These are phyloP conservation scores for Danaus chrysippus DNA, from an alignment of 2,888 invertebrate genomes.

Conservation along the genomic window DNA sequence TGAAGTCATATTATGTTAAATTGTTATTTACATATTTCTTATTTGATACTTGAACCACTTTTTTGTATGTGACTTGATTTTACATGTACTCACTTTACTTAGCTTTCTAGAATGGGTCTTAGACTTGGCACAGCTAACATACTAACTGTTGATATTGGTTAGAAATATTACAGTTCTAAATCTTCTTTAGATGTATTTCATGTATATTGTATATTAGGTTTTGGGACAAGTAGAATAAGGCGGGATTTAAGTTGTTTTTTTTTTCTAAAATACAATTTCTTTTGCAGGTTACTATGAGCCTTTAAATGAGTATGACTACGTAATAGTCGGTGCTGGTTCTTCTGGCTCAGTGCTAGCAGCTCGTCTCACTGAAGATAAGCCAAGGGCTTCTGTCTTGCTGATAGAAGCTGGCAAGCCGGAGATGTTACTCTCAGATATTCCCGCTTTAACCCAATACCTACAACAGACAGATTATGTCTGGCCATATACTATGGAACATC, in stretches of 20 bases:
- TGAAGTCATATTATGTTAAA: neutral
- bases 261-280: neutral
- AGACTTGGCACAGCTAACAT: no score
- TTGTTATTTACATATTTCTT: neutral
- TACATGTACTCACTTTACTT: no score
- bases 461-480: conserved; percentile 81
- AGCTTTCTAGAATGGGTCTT: no score
- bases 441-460: conserved; percentile 77
- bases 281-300: conserved; percentile 30
- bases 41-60: no score
- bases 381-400: conserved; percentile 77
- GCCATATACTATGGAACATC: conserved; percentile 81
- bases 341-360: conserved; percentile 85
- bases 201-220: no score
- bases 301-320: conserved; percentile 80
- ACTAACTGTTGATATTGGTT: no score
- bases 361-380: conserved; percentile 81
- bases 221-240: no score
- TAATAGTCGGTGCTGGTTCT: conserved; percentile 84
- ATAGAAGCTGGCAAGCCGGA: conserved; percentile 80
- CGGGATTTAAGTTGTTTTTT: neutral
- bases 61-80: no score
- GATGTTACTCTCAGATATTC: conserved; percentile 77
- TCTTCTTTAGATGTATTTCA: no score
- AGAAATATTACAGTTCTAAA: no score